Percentiles rank a stretch among this genome's conserved stretches.
phyloP scores from a whole-genome alignment of 2,797 vertebrate species.

The Anas flavirostris region DNA sequence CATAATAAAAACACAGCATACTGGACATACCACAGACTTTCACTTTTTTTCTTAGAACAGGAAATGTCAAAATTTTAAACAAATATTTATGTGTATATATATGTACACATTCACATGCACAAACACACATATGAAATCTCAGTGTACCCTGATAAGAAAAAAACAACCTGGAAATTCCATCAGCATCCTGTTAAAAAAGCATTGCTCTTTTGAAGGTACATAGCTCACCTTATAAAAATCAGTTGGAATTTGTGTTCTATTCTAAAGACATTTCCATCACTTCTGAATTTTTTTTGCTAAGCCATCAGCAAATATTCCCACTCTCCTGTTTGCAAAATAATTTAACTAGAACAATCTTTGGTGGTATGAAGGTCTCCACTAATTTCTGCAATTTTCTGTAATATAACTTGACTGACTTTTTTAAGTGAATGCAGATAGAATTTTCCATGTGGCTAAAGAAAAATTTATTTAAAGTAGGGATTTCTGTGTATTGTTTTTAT shows the following conservation, averaged over 20 bases:
- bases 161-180: not conserved
- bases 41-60: not conserved
- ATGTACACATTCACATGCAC: not conserved
- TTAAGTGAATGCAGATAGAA: not conserved
- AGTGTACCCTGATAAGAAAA: not conserved
- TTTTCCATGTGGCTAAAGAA: not conserved
- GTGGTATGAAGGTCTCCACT: not conserved
- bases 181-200: not conserved
- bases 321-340: not conserved
- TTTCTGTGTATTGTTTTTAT: not conserved
- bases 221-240: not conserved
- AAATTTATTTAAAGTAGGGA: not conserved
- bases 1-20: not conserved
- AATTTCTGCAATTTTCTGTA: not conserved
- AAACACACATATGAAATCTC: accelerated
- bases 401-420: not conserved
- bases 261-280: not conserved
- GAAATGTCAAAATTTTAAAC: not conserved
- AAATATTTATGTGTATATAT: not conserved
- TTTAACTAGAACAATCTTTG: not conserved
- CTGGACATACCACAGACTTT: not conserved
- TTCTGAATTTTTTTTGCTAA: not conserved
- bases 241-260: not conserved
- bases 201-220: not conserved
- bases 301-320: not conserved